Evolutionary conservation across 2,113 vertebrate genomes (phyloP).

Genomic region (Anolis sagrei): DNA sequence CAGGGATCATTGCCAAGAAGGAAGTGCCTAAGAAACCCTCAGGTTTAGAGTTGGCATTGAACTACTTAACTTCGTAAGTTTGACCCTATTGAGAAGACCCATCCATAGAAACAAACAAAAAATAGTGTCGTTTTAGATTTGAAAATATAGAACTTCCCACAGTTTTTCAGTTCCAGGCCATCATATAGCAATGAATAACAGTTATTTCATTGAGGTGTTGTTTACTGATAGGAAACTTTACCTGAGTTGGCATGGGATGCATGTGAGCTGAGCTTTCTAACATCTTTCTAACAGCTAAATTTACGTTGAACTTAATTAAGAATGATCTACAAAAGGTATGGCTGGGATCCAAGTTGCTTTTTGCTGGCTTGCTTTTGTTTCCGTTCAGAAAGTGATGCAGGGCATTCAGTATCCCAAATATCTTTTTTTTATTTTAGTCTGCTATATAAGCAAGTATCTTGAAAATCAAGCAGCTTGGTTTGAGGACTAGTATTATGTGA

Average conservation of each 20-base stretch:
- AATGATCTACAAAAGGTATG: background rate
- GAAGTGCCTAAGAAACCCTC: conserved; percentile 45
- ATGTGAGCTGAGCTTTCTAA: background rate
- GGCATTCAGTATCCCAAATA: background rate
- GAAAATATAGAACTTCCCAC: background rate
- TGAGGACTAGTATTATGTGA: background rate
- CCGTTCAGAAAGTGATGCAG: background rate
- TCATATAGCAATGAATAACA: background rate
- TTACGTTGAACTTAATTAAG: background rate
- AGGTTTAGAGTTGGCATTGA: conserved; percentile 65
- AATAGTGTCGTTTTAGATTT: background rate
- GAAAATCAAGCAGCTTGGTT: background rate
- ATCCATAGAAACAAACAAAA: conserved; percentile 18
- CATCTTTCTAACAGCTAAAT: background rate
- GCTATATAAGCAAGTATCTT: background rate
- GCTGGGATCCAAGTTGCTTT: background rate
- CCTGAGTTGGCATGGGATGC: background rate
- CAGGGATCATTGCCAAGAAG: conserved; percentile 49
- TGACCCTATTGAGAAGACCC: conserved; percentile 2
- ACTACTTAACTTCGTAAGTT: conserved; percentile 77
- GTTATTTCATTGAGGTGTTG: background rate
- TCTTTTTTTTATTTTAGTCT: background rate
- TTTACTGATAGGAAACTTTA: background rate
- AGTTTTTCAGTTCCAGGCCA: background rate
- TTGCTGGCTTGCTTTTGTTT: background rate